Evolutionary conservation across 2,113 vertebrate species (phyloP).

Genomic region (Leuciscus idus): DNA sequence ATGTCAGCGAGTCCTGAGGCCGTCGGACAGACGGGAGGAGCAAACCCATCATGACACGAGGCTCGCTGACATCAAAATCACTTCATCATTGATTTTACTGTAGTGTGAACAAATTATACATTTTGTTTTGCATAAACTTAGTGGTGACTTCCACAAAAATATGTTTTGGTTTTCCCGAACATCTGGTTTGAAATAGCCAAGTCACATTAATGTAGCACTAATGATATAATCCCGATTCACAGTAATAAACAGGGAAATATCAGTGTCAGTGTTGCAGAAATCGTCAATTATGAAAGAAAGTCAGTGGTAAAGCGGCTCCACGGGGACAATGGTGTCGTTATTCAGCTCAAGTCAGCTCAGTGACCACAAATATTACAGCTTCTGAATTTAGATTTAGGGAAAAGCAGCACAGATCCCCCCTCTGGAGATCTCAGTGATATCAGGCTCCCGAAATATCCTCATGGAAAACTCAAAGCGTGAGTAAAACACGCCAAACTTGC

Average conservation of each 20-base stretch:
- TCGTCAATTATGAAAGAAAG: no score
- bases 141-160: not conserved
- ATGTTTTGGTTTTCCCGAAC: not conserved
- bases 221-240: no score
- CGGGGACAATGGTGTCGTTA: no score
- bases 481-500: not conserved
- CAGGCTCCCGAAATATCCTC: not conserved
- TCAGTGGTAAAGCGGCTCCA: no score
- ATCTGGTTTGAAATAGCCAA: not conserved
- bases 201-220: no score
- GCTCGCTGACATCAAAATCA: not conserved
- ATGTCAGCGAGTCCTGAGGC: slow-evolving; percentile 22
- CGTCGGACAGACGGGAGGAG: not conserved
- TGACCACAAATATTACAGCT: not conserved
- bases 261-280: no score
- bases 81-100: not conserved
- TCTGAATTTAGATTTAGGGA: not conserved
- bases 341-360: no score
- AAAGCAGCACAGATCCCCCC: not conserved
- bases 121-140: not conserved
- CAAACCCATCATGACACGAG: not conserved
- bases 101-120: not conserved
- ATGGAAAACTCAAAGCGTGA: not conserved
- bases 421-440: not conserved
- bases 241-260: no score